These are phyloP conservation scores for Silurus asotus DNA, from an alignment of 2,113 vertebrate species.

Conservation along the genomic window DNA sequence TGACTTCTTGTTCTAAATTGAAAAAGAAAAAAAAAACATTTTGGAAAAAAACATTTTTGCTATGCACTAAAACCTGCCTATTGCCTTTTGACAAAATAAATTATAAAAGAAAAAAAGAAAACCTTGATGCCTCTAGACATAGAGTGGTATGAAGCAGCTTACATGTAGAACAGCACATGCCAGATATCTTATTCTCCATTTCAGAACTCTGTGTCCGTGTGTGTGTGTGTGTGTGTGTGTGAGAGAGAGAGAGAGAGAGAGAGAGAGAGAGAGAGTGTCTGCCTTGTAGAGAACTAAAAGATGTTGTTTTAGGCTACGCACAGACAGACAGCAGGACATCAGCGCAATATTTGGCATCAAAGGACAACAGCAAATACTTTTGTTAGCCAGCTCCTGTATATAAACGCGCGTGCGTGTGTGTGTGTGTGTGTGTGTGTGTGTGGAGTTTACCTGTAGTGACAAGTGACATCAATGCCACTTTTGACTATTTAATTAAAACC, in stretches of 20 bases:
- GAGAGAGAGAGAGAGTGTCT: slow-evolving; percentile 63
- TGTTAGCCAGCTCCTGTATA: slow-evolving; percentile 27
- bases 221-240: slow-evolving; percentile 73
- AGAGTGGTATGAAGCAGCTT: slow-evolving; percentile 74
- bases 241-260: slow-evolving; percentile 69
- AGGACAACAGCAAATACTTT: slow-evolving; percentile 51
- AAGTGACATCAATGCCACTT: slow-evolving; percentile 58
- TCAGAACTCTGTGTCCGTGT: slow-evolving; percentile 69
- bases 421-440: slow-evolving; percentile 6
- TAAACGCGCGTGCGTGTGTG: slow-evolving; percentile 35
- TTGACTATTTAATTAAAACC: slow-evolving; percentile 58
- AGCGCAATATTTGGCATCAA: slow-evolving; percentile 64
- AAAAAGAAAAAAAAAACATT: slow-evolving; percentile 50
- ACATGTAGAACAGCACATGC: slow-evolving; percentile 51
- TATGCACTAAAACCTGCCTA: slow-evolving; percentile 92
- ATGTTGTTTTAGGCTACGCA: slow-evolving; percentile 84
- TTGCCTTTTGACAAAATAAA: slow-evolving; percentile 83
- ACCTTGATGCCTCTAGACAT: slow-evolving; percentile 92
- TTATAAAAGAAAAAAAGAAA: slow-evolving; percentile 49
- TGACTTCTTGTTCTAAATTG: slow-evolving; percentile 69
- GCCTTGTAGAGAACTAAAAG: slow-evolving; percentile 56
- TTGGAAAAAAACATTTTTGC: slow-evolving; percentile 69
- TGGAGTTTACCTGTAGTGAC: slow-evolving; percentile 46
- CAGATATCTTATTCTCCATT: slow-evolving; percentile 66
- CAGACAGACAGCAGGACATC: slow-evolving; percentile 70